Conservation (phyloP, 2,797 vertebrate genomes). For the Choloepus didactylus region DNA sequence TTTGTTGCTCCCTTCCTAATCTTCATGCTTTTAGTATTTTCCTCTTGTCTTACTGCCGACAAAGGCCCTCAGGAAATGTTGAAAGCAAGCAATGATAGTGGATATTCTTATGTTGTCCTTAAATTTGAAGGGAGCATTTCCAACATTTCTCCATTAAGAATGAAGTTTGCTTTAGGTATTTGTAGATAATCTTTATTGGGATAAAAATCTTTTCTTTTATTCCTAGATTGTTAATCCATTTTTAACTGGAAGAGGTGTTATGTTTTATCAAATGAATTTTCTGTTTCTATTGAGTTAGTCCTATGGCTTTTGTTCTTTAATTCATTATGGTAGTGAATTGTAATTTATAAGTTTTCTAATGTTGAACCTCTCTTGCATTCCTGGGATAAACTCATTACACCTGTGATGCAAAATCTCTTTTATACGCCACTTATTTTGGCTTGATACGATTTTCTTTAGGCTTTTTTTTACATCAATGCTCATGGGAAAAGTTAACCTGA, state of each 20-base stretch:
- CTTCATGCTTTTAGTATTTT: neutral
- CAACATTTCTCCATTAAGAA: slow-evolving; percentile 35
- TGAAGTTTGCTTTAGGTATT: neutral
- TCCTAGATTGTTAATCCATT: slow-evolving; percentile 1
- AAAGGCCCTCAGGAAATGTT: neutral
- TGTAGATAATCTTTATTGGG: neutral
- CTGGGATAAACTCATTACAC: neutral
- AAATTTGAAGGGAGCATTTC: neutral
- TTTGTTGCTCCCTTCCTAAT: neutral
- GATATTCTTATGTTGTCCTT: neutral
- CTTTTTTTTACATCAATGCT: neutral
- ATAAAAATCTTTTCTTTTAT: slow-evolving; percentile 24
- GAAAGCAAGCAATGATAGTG: neutral
- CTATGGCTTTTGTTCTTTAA: neutral
- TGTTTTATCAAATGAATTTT: slow-evolving; percentile 39
- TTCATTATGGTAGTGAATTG: slow-evolving; percentile 37
- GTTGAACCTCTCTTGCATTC: slow-evolving; percentile 10
- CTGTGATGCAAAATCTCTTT: neutral
- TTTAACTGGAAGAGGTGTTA: neutral
- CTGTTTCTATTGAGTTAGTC: neutral
- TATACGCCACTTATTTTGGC: neutral
- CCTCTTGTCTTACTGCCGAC: neutral
- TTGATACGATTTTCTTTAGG: slow-evolving; percentile 34
- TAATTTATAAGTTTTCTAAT: slow-evolving; percentile 11
- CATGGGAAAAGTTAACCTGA: neutral